Evolutionary conservation across 2,797 vertebrate species (phyloP).

Genomic region (Threskiornis aethiopicus): DNA sequence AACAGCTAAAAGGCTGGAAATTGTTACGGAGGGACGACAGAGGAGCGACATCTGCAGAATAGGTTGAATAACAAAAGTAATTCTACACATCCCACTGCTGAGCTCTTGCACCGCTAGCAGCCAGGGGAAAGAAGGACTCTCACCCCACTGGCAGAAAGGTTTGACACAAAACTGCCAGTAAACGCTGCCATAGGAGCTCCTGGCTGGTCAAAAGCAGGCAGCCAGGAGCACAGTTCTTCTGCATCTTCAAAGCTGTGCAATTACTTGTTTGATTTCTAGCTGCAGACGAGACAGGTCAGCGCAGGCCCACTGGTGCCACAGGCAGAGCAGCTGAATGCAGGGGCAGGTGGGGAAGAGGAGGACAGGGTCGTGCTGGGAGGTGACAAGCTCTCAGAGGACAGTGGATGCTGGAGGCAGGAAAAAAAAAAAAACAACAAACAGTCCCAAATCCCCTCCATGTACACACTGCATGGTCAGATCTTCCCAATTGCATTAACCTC

Average conservation of each 20-base stretch:
- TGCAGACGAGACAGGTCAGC: fast-evolving
- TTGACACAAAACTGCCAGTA: not conserved
- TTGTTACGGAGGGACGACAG: conserved; percentile 51
- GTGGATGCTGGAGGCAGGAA: not conserved
- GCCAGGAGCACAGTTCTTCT: not conserved
- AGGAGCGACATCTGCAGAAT: conserved; percentile 38
- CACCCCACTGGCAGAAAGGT: not conserved
- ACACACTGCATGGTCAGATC: fast-evolving
- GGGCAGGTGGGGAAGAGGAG: not conserved
- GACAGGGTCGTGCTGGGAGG: not conserved
- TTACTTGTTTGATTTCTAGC: fast-evolving
- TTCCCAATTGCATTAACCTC: fast-evolving
- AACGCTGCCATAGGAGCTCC: not conserved
- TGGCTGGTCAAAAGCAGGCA: not conserved
- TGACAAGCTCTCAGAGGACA: not conserved
- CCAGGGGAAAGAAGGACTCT: not conserved
- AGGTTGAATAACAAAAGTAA: conserved; percentile 36
- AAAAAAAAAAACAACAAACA: not conserved
- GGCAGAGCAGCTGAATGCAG: fast-evolving
- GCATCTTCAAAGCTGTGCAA: fast-evolving
- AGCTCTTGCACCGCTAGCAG: not conserved
- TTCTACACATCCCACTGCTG: not conserved
- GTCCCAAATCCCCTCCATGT: not conserved
- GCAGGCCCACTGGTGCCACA: fast-evolving
- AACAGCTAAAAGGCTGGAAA: conserved; percentile 62